Percentiles rank a stretch among this genome's conserved stretches.
Conservation (phyloP, 2,797 vertebrate species). For the Pipistrellus kuhlii region DNA sequence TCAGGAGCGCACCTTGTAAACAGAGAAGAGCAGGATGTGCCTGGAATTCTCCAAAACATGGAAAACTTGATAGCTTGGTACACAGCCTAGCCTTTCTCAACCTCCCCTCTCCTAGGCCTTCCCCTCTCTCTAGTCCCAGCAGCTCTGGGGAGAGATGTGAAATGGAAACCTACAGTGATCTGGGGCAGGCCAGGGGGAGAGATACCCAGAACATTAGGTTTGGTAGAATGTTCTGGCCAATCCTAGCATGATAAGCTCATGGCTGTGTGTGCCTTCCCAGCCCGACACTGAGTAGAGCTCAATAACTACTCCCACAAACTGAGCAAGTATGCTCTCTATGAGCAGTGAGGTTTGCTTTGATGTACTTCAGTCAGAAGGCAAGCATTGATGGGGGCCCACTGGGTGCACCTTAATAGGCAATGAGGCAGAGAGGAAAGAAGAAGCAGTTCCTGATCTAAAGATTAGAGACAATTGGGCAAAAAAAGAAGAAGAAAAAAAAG, state of each 20-base stretch:
- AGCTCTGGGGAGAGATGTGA: neutral
- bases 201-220: neutral
- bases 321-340: neutral
- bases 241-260: neutral
- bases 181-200: neutral
- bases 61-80: neutral
- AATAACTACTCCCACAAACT: neutral
- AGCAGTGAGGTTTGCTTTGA: neutral
- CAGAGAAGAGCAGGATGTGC: neutral
- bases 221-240: neutral
- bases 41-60: conserved; percentile 45
- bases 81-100: neutral
- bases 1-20: conserved; percentile 66
- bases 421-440: neutral
- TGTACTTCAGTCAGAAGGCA: conserved; percentile 31
- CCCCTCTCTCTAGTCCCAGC: neutral
- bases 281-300: neutral
- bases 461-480: neutral
- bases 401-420: neutral
- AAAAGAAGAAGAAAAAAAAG: neutral
- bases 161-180: neutral
- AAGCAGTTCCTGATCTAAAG: neutral
- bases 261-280: accelerated
- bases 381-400: neutral
- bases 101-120: neutral